These are phyloP conservation scores for Aradophagus sp. DNA, from an alignment of 1,140 invertebrate genomes.

Conservation along the genomic window DNA sequence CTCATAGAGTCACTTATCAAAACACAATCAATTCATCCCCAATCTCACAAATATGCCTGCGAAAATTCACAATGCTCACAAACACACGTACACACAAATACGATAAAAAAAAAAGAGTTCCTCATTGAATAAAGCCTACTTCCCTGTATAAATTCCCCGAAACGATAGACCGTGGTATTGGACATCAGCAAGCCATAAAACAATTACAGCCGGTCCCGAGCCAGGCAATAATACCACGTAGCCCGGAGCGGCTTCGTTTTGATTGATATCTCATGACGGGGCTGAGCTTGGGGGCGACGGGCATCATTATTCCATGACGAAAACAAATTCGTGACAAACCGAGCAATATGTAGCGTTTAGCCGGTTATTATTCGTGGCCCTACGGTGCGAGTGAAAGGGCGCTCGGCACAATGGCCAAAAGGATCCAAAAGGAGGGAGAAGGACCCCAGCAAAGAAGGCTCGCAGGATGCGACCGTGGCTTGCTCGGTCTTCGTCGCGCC, in stretches of 20 bases:
- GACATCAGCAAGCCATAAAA: not conserved
- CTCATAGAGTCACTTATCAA: too few relatives aligned
- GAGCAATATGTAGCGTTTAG: slow-evolving; percentile 70
- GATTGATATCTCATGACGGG: slow-evolving; percentile 47
- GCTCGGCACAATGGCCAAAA: slow-evolving; percentile 41
- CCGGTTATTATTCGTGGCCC: slow-evolving; percentile 63
- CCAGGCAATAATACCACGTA: slow-evolving; percentile 31
- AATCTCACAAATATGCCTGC: too few relatives aligned
- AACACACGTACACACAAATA: too few relatives aligned
- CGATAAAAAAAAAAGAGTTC: too few relatives aligned
- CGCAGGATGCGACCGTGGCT: slow-evolving; percentile 57
- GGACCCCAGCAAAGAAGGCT: slow-evolving; percentile 38
- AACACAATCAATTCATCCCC: too few relatives aligned
- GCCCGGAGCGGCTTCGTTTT: slow-evolving; percentile 2
- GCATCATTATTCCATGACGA: slow-evolving; percentile 62
- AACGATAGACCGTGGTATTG: too few relatives aligned
- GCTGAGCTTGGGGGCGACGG: slow-evolving; percentile 34
- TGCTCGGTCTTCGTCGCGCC: slow-evolving; percentile 4
- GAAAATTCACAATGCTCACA: too few relatives aligned
- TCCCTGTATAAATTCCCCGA: too few relatives aligned
- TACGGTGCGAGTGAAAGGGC: slow-evolving; percentile 45
- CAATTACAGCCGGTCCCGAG: not conserved
- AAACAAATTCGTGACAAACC: slow-evolving; percentile 66
- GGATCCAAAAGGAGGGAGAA: slow-evolving; percentile 37
- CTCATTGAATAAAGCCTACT: too few relatives aligned